Evolutionary conservation across 2,113 vertebrate genomes (phyloP), one percentile per base, ranked within the genome.

Genomic region (Silurus glanis): DNA sequence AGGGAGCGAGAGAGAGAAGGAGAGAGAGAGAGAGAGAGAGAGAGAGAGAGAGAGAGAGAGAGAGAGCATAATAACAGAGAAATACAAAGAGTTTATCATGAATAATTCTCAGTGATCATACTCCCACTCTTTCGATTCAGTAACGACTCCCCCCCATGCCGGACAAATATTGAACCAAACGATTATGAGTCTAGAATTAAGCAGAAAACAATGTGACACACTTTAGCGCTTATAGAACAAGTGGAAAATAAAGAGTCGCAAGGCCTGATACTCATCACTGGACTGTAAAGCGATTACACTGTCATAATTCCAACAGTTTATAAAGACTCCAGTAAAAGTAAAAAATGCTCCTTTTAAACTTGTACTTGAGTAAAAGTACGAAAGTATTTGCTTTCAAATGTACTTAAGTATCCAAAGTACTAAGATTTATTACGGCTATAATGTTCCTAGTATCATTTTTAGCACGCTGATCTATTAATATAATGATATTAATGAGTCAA

Each of bases 71-170:
- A 76, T 37, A 55, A n/a, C 21, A 58, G 49, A 28, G 76, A 79
- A 37, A 58, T 28, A 17, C 8, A 80, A 14, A 79, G 76, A 3
- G 3, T 78, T 21, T 78, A 47, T 21, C 78, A 88, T 89, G 76
- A 88, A 88, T 89, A 80, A 86, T 88, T 86, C 81, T 13, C n/a
- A 88, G 64, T 88, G 83, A 86, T 88, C 75, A 82, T 83, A 62
- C 69, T 87, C 23, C 28, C 37, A 64, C 9, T 76, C 66, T 80
- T 66, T 87, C 79, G 71, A 49, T 25, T 69, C 47, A 69, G 81
- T 25, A 85, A 51, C 16, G 56, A 28, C 61, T 88, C 87, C 71
- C 87, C 71, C 49, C 51, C 72, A 76, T 16, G 51, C 49, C 53
- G 25, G 13, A 66, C 51, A 76, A 84, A 85, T 51, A 85, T 61